phyloP scores from a whole-genome alignment of 2,797 vertebrate species.

The Triplophysa bombifrons region DNA sequence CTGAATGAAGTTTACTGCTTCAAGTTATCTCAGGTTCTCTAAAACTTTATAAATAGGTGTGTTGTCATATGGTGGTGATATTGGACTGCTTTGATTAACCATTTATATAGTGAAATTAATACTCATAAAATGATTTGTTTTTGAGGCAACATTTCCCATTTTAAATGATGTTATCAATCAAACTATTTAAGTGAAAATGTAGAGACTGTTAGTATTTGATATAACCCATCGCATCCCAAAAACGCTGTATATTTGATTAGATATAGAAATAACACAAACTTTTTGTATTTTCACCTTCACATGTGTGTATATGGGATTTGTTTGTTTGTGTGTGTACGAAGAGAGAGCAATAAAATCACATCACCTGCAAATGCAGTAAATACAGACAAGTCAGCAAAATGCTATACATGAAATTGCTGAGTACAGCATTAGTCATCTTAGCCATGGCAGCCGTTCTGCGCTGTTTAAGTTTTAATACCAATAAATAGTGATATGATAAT shows the following conservation, averaged over 20 bases:
- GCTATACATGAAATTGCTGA: conserved; percentile 27
- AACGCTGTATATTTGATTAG: too few relatives aligned
- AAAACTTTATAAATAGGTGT: background rate
- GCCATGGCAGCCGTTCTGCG: conserved; percentile 6
- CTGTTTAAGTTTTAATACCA: conserved; percentile 29
- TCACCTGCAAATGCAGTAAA: conserved; percentile 44
- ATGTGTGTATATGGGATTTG: background rate
- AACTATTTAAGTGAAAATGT: too few relatives aligned
- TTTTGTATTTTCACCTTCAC: background rate
- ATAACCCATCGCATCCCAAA: too few relatives aligned
- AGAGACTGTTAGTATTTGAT: too few relatives aligned
- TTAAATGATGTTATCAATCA: too few relatives aligned
- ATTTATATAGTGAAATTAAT: too few relatives aligned
- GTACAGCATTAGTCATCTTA: conserved; percentile 20
- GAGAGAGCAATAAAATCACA: conserved; percentile 23
- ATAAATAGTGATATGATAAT: conserved; percentile 3
- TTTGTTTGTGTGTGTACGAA: background rate
- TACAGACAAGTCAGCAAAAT: conserved; percentile 51
- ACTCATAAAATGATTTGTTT: too few relatives aligned
- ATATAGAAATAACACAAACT: background rate
- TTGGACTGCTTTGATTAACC: too few relatives aligned
- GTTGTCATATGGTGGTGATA: too few relatives aligned
- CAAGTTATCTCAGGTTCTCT: too few relatives aligned
- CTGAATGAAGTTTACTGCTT: background rate
- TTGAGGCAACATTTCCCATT: too few relatives aligned